Evolutionary conservation across 2,888 invertebrate species (phyloP).

Genomic region (Campaea margaritaria): DNA sequence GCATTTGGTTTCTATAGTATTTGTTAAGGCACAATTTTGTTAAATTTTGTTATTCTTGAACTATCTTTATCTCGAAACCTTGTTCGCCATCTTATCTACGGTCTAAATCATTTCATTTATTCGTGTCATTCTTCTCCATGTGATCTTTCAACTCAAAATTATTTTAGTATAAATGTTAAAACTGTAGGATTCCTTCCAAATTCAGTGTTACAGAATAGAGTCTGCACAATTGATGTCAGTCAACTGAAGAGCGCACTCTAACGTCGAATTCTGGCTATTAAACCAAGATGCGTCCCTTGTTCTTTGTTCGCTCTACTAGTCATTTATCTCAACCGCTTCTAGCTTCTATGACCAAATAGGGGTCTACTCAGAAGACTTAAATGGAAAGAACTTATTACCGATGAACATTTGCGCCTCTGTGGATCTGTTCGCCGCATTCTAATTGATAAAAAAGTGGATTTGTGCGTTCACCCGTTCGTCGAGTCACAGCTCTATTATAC

Average conservation of each 20-base stretch:
- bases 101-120: too few species aligned
- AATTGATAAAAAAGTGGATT: too few species aligned
- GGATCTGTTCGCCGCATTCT: background rate
- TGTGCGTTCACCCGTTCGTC: too few species aligned
- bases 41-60: too few species aligned
- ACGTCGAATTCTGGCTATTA: conserved; percentile 27
- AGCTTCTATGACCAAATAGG: conserved; percentile 19
- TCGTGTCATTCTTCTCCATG: too few species aligned
- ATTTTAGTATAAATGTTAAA: too few species aligned
- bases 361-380: conserved; percentile 3
- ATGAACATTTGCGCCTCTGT: background rate
- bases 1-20: too few species aligned
- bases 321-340: conserved; percentile 18
- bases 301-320: conserved; percentile 20
- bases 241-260: conserved; percentile 22
- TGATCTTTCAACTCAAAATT: too few species aligned
- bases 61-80: too few species aligned
- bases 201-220: conserved; percentile 8
- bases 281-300: conserved; percentile 13
- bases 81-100: too few species aligned
- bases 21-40: too few species aligned
- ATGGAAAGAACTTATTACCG: conserved; percentile 4
- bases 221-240: conserved; percentile 17
- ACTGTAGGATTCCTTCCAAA: background rate
- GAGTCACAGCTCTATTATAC: too few species aligned